Evolutionary conservation across 2,113 vertebrate genomes (phyloP).

Genomic region (Perognathus longimembris): DNA sequence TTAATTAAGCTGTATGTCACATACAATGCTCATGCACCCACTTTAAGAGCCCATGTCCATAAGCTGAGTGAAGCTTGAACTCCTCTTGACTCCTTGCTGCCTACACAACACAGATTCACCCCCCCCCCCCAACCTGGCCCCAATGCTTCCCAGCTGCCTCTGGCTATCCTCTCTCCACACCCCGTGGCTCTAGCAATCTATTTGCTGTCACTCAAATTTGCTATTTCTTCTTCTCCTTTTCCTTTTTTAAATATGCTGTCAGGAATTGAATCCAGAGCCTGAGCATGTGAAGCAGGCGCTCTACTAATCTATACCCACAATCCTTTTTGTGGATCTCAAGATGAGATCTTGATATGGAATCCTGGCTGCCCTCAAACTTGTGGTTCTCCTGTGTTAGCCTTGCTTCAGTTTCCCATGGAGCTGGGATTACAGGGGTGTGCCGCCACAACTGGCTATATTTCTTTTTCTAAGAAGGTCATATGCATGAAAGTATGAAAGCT

Average conservation of each 20-base stretch:
- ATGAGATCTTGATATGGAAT: neutral
- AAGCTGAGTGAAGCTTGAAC: neutral
- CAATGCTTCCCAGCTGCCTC: too few relatives aligned
- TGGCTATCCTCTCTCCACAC: fast-evolving
- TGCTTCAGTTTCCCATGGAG: neutral
- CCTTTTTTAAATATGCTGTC: neutral
- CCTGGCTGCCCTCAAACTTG: neutral
- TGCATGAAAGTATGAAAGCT: neutral
- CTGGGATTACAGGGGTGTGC: neutral
- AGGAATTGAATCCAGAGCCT: neutral
- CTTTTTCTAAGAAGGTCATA: neutral
- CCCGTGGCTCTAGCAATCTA: fast-evolving
- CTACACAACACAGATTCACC: neutral
- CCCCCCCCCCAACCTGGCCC: neutral
- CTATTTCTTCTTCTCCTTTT: neutral
- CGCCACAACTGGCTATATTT: neutral
- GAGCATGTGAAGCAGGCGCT: neutral
- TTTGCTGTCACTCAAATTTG: neutral
- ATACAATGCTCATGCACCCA: neutral
- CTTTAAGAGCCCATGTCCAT: neutral
- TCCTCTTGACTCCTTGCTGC: fast-evolving
- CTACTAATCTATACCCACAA: neutral
- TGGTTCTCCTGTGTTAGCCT: neutral
- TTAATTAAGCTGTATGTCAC: neutral
- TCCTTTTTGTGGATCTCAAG: neutral